Base-by-base conservation (phyloP, 2,113 vertebrate genomes). In the Potamarius usumacintae region DNA sequence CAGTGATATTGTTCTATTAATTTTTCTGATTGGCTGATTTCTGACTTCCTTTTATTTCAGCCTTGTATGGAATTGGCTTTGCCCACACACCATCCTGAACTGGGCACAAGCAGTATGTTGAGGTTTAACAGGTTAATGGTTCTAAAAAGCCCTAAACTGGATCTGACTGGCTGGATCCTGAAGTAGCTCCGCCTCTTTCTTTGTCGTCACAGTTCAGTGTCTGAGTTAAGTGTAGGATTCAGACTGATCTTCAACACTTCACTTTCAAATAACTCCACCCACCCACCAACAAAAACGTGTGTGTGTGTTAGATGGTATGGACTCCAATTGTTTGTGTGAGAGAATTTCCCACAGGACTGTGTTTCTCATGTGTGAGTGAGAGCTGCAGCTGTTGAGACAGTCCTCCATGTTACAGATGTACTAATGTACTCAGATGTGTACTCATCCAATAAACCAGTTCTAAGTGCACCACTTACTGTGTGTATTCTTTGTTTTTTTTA, bases 401-500 rank as follows among this genome's bases (percentile, higher is more conserved):
- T 82, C 20, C 52, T 57, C 94, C 94, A 94, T 94, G 94, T 93
- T 95, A 94, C 93, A 94, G 94, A 95, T 82, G 79, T 94, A 94
- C 94, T 95, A 94, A 95, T 96, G 94, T 95, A 95, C 94, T 95
- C 93, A 92, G 94, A 94, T 95, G 95, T 95, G 89, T 92, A 92
- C 92, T 95, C 94, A 94, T 95, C 90, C 95, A 90, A 95, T 96
- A 96, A 96, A 96, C 93, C 92, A 90, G 92, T 93, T 92, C 79
- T 62, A 42, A 7, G n/a, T 82, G 79, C 30, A 62, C 57, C 9
- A 22, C 0, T 0, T 57, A 15, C 1, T 71, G 27, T 34, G 14
- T 74, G 6, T 7, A 27, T 34, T 5, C 14, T 9, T 2, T 11
- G 9, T 53, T 42, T 42, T 42, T 42, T 42, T 42, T 1, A 42